Evolutionary conservation across 1,140 invertebrate species (phyloP), one percentile per base, ranked within the genome.

Genomic region (Penaeus japonicus): DNA sequence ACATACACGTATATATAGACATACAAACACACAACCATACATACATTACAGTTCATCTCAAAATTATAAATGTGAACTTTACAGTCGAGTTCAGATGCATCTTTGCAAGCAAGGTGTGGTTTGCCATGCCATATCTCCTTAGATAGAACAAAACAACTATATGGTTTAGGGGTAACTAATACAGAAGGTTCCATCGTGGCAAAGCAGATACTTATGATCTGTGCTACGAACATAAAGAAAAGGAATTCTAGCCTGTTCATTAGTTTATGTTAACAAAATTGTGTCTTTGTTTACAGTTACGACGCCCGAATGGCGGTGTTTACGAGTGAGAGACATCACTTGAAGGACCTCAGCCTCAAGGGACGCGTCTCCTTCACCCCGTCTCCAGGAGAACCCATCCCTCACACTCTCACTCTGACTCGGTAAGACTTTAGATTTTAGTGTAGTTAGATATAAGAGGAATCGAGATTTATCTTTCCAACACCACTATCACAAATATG

Each of bases 251-350:
- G 47, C 12, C 15, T n/a, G 20, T 39, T 78, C 17, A 12, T 39
- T 47, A 30, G 70, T 39, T 32, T 30, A 24, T 10, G 32, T 57
- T 30, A 32, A 22, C 22, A n/a, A n/a, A 22, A 75, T 18, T 70
- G 24, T n/a, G 24, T 65, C n/a, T 18, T 65, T 10, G 10, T 53
- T 7, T 32, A n/a, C 77, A 86, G 85, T 35, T 86, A 86, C 55
- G 85, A 86, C 75, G 85, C 85, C 53, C 75, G 85, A 10, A 30
- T 79, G 30, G 85, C 85, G 1, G 85, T 86, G 55, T 86, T 80
- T 77, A 35, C 75, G 17, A 86, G 85, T 35, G 85, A 86, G 20
- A 15, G 75, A 15, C 85, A 86, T 39, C 85, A 86, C 57, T 57
- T 86, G 10, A 86, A 86, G 35, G 85, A 86, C 35, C 24, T 62